Percentiles rank a stretch among this genome's conserved stretches.
These are phyloP conservation scores for Eulithis testata DNA, from an alignment of 2,888 invertebrate genomes.

Conservation along the genomic window DNA sequence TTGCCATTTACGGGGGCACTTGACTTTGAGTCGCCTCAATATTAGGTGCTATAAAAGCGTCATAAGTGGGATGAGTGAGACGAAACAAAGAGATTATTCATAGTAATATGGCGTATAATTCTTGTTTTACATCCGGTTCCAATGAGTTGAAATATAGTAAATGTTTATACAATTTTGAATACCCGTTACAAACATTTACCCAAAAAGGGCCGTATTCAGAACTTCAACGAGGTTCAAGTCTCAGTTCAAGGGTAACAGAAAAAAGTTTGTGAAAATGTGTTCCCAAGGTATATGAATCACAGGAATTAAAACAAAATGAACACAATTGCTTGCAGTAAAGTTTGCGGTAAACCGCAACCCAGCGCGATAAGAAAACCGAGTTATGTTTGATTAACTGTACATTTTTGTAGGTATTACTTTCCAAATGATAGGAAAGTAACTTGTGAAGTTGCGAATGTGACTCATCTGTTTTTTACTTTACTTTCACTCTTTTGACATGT, in stretches of 20 bases:
- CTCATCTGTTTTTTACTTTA: slow-evolving; percentile 49
- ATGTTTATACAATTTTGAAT: neutral
- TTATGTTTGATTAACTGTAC: slow-evolving; percentile 57
- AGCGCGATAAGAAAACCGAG: slow-evolving; percentile 49
- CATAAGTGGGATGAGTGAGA: slow-evolving; percentile 38
- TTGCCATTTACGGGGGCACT: slow-evolving; percentile 73
- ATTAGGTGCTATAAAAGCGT: slow-evolving; percentile 44
- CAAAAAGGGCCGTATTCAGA: neutral
- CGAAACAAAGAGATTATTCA: slow-evolving; percentile 38
- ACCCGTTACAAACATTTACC: too few relatives aligned
- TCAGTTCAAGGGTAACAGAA: neutral
- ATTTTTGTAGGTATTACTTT: slow-evolving; percentile 54
- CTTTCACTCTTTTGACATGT: slow-evolving; percentile 63
- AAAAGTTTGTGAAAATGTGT: neutral
- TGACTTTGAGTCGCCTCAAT: slow-evolving; percentile 61
- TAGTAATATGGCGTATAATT: slow-evolving; percentile 10
- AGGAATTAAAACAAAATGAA: slow-evolving; percentile 27
- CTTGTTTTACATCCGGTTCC: slow-evolving; percentile 9
- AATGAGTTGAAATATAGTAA: neutral
- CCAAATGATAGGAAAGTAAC: slow-evolving; percentile 56
- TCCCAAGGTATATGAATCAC: slow-evolving; percentile 16
- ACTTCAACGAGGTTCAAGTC: neutral
- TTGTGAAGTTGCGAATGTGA: slow-evolving; percentile 44
- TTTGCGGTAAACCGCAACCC: slow-evolving; percentile 49
- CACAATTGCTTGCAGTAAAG: slow-evolving; percentile 30